These are phyloP conservation scores for Argopecten irradians DNA, from an alignment of 1,140 invertebrate genomes.

Conservation along the genomic window DNA sequence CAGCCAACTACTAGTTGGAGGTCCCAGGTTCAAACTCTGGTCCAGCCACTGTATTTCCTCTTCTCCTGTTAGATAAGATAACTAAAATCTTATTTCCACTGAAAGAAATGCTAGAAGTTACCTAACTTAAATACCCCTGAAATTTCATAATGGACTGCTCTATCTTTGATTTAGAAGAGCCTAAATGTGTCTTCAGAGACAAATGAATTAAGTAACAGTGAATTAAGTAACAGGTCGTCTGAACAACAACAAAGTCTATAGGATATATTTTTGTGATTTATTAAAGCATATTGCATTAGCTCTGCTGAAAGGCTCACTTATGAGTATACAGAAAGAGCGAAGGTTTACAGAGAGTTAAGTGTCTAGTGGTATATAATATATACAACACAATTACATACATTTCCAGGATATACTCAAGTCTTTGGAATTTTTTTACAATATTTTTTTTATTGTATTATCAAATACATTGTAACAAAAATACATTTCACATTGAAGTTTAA, in stretches of 20 bases:
- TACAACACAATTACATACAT: conserved; percentile 6
- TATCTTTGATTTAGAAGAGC: too few relatives aligned
- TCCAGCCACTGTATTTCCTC: too few relatives aligned
- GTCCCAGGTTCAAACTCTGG: too few relatives aligned
- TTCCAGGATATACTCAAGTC: conserved; percentile 1
- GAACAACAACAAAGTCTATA: background rate
- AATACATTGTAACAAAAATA: conserved; percentile 19
- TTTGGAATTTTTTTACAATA: conserved; percentile 15
- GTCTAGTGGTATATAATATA: background rate
- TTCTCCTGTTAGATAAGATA: too few relatives aligned
- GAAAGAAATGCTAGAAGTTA: too few relatives aligned
- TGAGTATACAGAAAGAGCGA: conserved; percentile 21
- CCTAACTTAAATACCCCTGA: too few relatives aligned
- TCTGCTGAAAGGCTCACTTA: conserved; percentile 1
- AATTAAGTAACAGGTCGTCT: too few relatives aligned
- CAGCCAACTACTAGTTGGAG: too few relatives aligned
- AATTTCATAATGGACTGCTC: too few relatives aligned
- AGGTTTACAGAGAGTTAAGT: background rate
- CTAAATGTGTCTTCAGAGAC: too few relatives aligned
- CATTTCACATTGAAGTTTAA: conserved; percentile 18
- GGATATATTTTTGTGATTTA: background rate
- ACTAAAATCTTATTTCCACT: too few relatives aligned
- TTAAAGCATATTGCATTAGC: background rate
- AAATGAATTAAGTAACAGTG: too few relatives aligned
- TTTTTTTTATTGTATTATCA: background rate